phyloP scores from a whole-genome alignment of 2,888 invertebrate genomes.

The Apodemia mormo region DNA sequence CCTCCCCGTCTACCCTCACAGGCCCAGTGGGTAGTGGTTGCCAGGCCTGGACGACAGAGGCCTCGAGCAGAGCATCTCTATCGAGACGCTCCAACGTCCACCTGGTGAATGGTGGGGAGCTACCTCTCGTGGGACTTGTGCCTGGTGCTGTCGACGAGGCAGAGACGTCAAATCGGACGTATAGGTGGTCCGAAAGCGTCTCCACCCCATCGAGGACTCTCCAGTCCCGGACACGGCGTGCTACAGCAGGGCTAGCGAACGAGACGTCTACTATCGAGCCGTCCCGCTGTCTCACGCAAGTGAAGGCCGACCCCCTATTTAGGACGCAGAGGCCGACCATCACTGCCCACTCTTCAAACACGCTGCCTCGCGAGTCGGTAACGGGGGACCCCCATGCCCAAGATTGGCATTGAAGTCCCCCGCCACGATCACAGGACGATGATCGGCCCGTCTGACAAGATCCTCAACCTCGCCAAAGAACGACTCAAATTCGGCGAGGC shows the following conservation, averaged over 20 bases:
- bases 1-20: neutral
- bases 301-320: slow-evolving; percentile 32
- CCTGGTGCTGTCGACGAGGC: no score
- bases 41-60: neutral
- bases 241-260: slow-evolving; percentile 27
- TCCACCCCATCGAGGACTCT: slow-evolving; percentile 24
- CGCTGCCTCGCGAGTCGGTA: slow-evolving; percentile 19
- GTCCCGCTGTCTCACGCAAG: slow-evolving; percentile 32
- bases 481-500: slow-evolving; percentile 7
- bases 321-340: slow-evolving; percentile 23
- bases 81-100: neutral
- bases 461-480: no score
- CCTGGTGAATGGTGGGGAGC: neutral
- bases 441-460: neutral
- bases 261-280: slow-evolving; percentile 28
- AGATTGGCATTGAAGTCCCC: slow-evolving; percentile 34
- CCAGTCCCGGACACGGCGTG: slow-evolving; percentile 26
- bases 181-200: slow-evolving; percentile 28
- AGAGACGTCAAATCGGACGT: no score
- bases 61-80: neutral
- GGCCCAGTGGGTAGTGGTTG: no score
- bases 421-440: slow-evolving; percentile 3
- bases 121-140: slow-evolving; percentile 13
- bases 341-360: slow-evolving; percentile 31
- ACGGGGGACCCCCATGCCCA: neutral